Evolutionary conservation across 2,797 vertebrate species (phyloP), one percentile per base, ranked within the genome.

Genomic region (Melanotaenia parkinsoni): DNA sequence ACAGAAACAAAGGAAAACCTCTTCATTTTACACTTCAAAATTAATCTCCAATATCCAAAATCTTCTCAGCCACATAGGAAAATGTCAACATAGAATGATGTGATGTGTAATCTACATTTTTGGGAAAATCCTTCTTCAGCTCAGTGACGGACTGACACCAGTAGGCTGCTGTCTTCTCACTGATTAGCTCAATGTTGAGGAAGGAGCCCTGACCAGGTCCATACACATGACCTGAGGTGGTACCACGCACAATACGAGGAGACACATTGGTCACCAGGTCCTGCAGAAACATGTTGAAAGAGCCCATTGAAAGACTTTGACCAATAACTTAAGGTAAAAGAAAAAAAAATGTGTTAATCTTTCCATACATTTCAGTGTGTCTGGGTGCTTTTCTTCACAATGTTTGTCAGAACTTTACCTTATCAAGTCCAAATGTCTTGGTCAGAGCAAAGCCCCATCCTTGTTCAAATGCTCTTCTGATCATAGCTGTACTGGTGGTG

Each of bases 101-200:
- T 22, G 10, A 64, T 54, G 3, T 32, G 35, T n/a, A 9, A 32
- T 84, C 63, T 89, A 98, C 98, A 0, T 95, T 95, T 61, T 96
- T 75, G 67, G 97, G 96, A 74, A 98, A 99, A 88, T 97, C 97
- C 20, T 87, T 91, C 90, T 99, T 99, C 63, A 98, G 91, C 80
- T 99, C 97, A 0, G 91, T 58, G 22, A 98, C 92, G 38, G 96
- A 94, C 89, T 90, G 93, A 86, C 97, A 98, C 97, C 97, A 98
- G 73, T 98, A 97, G 0, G 95, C 96, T 2, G 96, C 95, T 0
- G 96, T 97, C 90, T 98, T 99, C 88, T 98, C 97, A 0, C 97
- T 98, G 92, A 98, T 98, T 63, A 99, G 95, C 80, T 99, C 97
- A 11, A 99, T 97, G 89, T 98, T 98, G 63, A 99, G 93, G 80